Conservation (phyloP, 2,113 vertebrate species). For the Crotalus horridus region DNA sequence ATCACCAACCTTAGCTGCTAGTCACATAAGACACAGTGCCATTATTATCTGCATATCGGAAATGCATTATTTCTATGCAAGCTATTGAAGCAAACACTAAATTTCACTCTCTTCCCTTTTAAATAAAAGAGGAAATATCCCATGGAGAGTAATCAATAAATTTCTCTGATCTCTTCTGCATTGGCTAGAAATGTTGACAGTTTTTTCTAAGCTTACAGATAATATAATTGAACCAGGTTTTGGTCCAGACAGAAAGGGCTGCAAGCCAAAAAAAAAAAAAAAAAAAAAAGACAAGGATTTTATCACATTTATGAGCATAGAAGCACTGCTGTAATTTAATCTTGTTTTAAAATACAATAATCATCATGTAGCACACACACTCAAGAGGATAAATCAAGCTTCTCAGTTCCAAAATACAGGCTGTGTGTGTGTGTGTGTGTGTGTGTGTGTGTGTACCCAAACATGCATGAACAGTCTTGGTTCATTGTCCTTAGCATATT, state of each 20-base stretch:
- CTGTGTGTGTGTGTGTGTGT: not conserved
- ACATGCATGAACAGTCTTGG: not conserved
- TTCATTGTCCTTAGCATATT: not conserved
- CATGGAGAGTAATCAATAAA: not conserved
- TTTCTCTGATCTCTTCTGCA: not conserved
- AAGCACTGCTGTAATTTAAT: slow-evolving; percentile 25
- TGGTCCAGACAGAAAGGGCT: slow-evolving; percentile 1
- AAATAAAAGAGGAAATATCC: not conserved
- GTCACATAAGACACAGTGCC: not conserved
- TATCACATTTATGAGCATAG: not conserved
- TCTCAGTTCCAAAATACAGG: not conserved
- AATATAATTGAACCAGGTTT: not conserved
- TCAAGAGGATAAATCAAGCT: slow-evolving; percentile 15
- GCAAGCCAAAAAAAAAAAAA: not conserved
- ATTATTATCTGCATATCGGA: not conserved
- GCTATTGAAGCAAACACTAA: not conserved
- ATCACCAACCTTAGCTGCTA: not conserved
- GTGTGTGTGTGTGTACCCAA: not conserved
- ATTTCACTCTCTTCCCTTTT: not conserved
- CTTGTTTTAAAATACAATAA: slow-evolving; percentile 11
- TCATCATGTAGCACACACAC: not conserved
- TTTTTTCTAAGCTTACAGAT: slow-evolving; percentile 10
- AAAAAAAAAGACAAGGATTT: not conserved
- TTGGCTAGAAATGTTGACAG: not conserved
- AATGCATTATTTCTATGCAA: not conserved